phyloP scores from a whole-genome alignment of 2,113 vertebrate species.

The Anolis carolinensis region DNA sequence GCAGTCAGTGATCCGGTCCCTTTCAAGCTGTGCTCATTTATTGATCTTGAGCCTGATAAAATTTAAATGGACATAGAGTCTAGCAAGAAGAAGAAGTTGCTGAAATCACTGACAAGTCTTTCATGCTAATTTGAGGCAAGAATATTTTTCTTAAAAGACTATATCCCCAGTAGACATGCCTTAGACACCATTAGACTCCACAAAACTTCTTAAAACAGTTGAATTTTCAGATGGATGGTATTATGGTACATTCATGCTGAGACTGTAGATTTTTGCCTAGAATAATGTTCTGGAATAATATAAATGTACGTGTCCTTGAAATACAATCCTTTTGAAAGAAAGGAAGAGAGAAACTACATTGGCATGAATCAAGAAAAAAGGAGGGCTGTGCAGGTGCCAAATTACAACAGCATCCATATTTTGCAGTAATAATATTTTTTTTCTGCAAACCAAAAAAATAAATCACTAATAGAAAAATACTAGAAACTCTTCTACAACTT shows the following conservation, averaged over 20 bases:
- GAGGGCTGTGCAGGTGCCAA: not conserved
- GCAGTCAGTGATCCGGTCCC: conserved; percentile 8
- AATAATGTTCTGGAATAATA: conserved; percentile 14
- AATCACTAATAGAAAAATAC: not conserved
- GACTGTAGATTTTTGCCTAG: conserved; percentile 43
- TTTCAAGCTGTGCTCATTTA: conserved; percentile 50
- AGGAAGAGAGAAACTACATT: not conserved
- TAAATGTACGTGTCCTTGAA: conserved; percentile 43
- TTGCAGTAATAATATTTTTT: conserved; percentile 1
- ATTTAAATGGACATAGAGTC: conserved; percentile 40
- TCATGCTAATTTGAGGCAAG: conserved; percentile 49
- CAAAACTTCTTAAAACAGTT: conserved; percentile 27
- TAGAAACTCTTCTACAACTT: not conserved
- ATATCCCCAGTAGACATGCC: conserved; percentile 17
- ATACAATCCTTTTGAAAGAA: conserved; percentile 42
- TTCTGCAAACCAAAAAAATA: not conserved
- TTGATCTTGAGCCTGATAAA: conserved; percentile 50
- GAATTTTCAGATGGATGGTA: conserved; percentile 44
- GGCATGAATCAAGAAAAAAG: not conserved
- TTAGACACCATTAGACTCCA: conserved; percentile 19
- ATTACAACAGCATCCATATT: not conserved
- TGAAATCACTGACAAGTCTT: conserved; percentile 7
- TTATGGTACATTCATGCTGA: conserved; percentile 36
- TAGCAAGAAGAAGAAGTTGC: conserved; percentile 7
- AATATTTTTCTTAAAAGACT: not conserved